Base-by-base conservation (phyloP, 2,888 invertebrate genomes). In the Trichogramma evanescens region DNA sequence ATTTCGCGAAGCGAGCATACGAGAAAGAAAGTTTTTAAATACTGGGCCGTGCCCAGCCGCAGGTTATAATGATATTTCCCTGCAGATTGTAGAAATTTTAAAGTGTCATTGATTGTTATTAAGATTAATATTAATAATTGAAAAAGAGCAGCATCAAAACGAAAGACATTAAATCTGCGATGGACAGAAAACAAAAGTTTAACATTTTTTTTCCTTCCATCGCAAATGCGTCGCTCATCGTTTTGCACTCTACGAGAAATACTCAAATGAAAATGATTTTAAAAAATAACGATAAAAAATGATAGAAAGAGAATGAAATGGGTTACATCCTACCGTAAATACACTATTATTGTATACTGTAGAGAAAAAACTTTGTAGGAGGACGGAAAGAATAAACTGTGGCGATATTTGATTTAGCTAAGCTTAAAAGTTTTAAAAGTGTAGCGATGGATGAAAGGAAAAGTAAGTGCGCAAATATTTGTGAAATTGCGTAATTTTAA, bases 71-170 rank as follows among this genome's bases (percentile, higher is more conserved):
- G 67, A 65, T 66, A 66, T 68, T 70, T 67, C 68, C 71, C 72
- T 72, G 74, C 72, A 71, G 66, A 64, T 26, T 74, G 72, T 74
- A 75, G 73, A 76, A 74, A 74, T 74, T 74, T 73, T 70, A 68
- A 70, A 72, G 71, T 73, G 72, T 75, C 74, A 75, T 74, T 73
- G 70, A 75, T 73, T 73, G 73, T 75, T 76, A 72, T 71, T 71
- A 72, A 73, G 72, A 72, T 70, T 71, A 71, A 71, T 66, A 67
- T 66, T 67, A 69, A 68, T 67, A 66, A 67, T 62, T 61, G 66
- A 66, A 66, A 61, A 62, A 26, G 60, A 63, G 63, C 65, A 60
- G 60, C 62, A 62, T 51, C 63, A 64, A 61, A 38, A 57, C 63
- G 52, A 55, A 56, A 49, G 51, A 57, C 61, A 57, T 64, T 57